phyloP scores from a whole-genome alignment of 2,113 vertebrate species.

The Ranitomeya imitator region DNA sequence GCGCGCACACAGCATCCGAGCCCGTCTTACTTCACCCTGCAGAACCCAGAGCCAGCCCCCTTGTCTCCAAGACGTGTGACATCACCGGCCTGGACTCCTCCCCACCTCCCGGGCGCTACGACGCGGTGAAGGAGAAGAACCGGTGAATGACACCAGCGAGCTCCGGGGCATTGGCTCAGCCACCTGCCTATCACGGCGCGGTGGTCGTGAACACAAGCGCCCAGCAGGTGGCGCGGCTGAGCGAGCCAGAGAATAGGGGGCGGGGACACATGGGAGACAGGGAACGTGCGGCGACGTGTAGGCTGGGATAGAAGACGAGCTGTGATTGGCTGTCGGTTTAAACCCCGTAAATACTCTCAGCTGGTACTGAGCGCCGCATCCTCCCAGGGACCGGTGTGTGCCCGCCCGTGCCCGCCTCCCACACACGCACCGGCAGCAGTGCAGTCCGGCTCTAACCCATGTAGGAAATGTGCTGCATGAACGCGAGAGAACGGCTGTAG shows the following conservation, averaged over 20 bases:
- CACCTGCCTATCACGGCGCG: slow-evolving; percentile 13
- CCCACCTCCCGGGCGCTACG: background rate
- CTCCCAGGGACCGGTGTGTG: background rate
- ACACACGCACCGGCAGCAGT: too few relatives aligned
- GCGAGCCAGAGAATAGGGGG: background rate
- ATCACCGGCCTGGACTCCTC: background rate
- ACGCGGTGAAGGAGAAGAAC: background rate
- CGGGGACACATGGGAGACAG: background rate
- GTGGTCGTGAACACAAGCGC: too few relatives aligned
- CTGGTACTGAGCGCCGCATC: slow-evolving; percentile 29
- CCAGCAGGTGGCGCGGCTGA: slow-evolving; percentile 33
- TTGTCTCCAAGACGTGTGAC: slow-evolving; percentile 52
- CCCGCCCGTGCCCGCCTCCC: background rate
- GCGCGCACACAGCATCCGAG: slow-evolving; percentile 32
- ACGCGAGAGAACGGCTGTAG: too few relatives aligned
- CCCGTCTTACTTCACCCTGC: slow-evolving; percentile 54
- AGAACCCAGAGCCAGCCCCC: slow-evolving; percentile 44
- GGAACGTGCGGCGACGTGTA: background rate
- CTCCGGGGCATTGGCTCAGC: slow-evolving; percentile 35
- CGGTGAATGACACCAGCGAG: background rate
- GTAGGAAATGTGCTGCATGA: too few relatives aligned
- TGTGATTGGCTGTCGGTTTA: background rate
- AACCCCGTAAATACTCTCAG: background rate
- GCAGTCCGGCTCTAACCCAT: too few relatives aligned
- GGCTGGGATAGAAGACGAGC: background rate